Conservation (phyloP, 2,888 invertebrate species). For the Parnassius apollo region DNA sequence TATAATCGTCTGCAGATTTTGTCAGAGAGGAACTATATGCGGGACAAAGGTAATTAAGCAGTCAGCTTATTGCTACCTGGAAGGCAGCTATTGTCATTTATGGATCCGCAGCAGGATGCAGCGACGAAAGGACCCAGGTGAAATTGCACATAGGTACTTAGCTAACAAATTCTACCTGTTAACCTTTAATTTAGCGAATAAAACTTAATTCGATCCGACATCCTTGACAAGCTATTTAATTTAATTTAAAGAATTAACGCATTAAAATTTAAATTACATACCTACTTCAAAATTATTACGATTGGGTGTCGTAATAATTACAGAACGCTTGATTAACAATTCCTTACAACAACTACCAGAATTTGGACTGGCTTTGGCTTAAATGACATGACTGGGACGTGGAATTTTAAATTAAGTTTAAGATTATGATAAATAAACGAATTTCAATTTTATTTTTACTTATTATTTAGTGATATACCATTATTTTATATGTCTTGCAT, state of each 20-base stretch:
- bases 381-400: too few species aligned
- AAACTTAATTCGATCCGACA: not conserved
- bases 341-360: not conserved
- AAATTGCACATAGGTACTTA: constrained; percentile 70
- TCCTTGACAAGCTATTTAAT: constrained; percentile 1
- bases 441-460: too few species aligned
- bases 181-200: constrained; percentile 1
- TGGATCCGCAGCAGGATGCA: constrained; percentile 79
- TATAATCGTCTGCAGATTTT: constrained; percentile 78
- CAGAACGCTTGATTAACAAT: constrained; percentile 5
- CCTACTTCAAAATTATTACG: not conserved
- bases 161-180: constrained; percentile 55
- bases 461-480: too few species aligned
- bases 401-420: too few species aligned
- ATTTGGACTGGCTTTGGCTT: not conserved
- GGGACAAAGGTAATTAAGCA: constrained; percentile 89
- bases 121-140: constrained; percentile 75
- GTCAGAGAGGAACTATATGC: constrained; percentile 87
- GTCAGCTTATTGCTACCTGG: constrained; percentile 91
- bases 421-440: too few species aligned
- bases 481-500: too few species aligned
- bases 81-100: constrained; percentile 90
- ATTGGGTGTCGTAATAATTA: not conserved
- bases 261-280: not conserved
- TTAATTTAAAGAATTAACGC: not conserved